Conservation (phyloP, 2,113 vertebrate genomes). For the Thamnophis sirtalis region DNA sequence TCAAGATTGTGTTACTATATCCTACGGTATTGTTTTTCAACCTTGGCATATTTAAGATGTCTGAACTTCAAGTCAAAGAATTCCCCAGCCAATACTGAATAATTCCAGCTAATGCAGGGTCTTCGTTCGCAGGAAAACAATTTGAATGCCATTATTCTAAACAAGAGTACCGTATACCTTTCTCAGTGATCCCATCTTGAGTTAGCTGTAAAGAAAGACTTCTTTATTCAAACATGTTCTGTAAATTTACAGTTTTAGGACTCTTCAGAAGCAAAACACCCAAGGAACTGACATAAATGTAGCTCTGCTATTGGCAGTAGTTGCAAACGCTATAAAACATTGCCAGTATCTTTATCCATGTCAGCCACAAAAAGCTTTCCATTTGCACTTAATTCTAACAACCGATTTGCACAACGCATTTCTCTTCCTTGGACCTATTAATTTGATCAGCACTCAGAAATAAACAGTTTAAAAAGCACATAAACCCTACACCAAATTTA, state of each 20-base stretch:
- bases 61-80: background rate
- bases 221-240: background rate
- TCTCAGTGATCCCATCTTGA: background rate
- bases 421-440: background rate
- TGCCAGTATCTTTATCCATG: background rate
- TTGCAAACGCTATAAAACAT: background rate
- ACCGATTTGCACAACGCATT: background rate
- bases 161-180: background rate
- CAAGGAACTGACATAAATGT: background rate
- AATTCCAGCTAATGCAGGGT: background rate
- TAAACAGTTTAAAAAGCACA: background rate
- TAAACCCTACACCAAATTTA: background rate
- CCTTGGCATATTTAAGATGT: background rate
- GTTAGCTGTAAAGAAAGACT: background rate
- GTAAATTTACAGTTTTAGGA: background rate
- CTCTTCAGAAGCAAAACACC: background rate
- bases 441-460: background rate
- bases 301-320: background rate
- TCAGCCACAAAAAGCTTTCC: background rate
- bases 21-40: background rate
- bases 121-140: background rate
- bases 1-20: background rate
- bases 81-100: background rate
- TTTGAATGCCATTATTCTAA: background rate
- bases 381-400: background rate